phyloP scores from a whole-genome alignment of 2,888 invertebrate species.

The Arctia plantaginis region DNA sequence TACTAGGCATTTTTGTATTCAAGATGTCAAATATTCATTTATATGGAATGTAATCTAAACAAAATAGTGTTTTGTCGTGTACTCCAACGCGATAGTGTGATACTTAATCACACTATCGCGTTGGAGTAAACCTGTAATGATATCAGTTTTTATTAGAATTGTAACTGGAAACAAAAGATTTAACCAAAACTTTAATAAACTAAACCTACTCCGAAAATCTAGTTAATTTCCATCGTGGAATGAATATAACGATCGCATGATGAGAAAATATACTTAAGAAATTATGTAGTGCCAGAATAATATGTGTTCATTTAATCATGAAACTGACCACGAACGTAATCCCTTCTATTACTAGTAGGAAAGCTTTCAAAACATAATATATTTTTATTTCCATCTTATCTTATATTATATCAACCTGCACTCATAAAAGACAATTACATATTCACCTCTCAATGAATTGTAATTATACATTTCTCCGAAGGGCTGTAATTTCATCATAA shows the following conservation, averaged over 20 bases:
- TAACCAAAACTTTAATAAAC: not conserved
- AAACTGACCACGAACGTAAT: not conserved
- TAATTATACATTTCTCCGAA: not conserved
- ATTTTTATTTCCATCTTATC: no score
- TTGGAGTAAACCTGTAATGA: no score
- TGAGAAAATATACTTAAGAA: not conserved
- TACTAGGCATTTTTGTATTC: conserved; percentile 13
- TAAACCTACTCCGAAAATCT: not conserved
- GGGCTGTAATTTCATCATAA: not conserved
- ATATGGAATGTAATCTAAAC: no score
- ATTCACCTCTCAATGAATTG: not conserved
- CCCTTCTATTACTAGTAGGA: not conserved
- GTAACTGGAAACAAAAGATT: not conserved
- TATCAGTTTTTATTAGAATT: no score
- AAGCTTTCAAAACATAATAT: not conserved
- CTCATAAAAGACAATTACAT: not conserved
- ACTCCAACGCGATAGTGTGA: no score
- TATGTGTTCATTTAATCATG: not conserved
- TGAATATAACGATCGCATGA: no score
- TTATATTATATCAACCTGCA: not conserved
- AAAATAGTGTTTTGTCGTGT: no score
- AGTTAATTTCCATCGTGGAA: no score
- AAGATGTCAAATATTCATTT: not conserved
- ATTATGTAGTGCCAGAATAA: no score
- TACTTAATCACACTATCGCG: no score